Base-by-base conservation (phyloP, 2,113 vertebrate species). In the Illadopsis cleaveri region DNA sequence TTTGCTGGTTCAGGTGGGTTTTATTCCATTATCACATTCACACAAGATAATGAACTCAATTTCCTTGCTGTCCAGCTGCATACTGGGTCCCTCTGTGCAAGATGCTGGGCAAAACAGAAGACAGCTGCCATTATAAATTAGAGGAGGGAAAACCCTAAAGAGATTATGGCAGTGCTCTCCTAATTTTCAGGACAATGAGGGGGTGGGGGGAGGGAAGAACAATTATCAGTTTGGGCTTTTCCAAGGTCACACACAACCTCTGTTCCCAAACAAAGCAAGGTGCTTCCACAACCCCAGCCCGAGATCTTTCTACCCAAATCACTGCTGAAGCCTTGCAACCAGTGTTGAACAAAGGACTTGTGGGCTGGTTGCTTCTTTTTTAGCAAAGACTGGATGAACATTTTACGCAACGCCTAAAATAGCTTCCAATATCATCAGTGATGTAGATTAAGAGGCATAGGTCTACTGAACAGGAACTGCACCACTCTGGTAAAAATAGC, bases 401-500 rank as follows among this genome's bases (percentile, higher is more conserved):
- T 79, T 83, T 90, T 72, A 90, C 45, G 85, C n/a, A 68, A 51
- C 14, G 48, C 69, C 44, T 64, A 71, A 92, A 97, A 96, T 90
- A 95, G 86, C 40, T 68, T 61, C 68, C 51, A 60, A 10, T 89
- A 90, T 86, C 85, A 94, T 92, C 86, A 78, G 51, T 68, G 77
- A 93, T 81, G 88, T 69, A 95, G 80, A 72, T 84, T 48, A 86
- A 64, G 78, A 93, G 35, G 76, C 84, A n/a, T 62, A 91, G 75
- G 72, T 53, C 87, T 81, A 37, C 82, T 79, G 92, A 94, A 89
- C 72, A 95, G 82, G 94, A 96, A 84, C 65, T 56, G 85, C 79
- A 96, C 60, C 82, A 78, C 80, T 77, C 50, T 28, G 75, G 60
- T 92, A 95, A 95, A 96, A 95, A 94, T 71, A 97, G 79, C 27